Evolutionary conservation across 2,888 invertebrate genomes (phyloP).

Genomic region (Ormia ochracea): DNA sequence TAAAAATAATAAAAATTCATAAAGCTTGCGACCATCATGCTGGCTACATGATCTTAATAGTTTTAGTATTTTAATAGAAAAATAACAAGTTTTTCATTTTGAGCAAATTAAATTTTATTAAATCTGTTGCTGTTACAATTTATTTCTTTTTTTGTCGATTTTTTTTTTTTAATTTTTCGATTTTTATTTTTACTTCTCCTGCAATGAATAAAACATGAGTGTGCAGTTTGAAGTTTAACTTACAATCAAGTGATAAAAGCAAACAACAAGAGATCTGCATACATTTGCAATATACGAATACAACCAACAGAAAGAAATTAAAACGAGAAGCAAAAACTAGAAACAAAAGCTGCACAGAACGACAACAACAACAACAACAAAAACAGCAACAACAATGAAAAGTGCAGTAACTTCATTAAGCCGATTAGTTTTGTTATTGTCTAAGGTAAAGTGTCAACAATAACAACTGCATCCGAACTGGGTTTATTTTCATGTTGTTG

Average conservation of each 20-base stretch:
- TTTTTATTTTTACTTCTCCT: neutral
- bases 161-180: too few species aligned
- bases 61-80: conserved; percentile 31
- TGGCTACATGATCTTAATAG: conserved; percentile 8
- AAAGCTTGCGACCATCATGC: neutral
- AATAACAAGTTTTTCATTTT: conserved; percentile 14
- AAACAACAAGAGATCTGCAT: conserved; percentile 63
- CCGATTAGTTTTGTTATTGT: conserved; percentile 65
- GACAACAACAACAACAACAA: neutral
- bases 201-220: conserved; percentile 50
- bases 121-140: conserved; percentile 21
- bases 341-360: conserved; percentile 20
- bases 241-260: conserved; percentile 50
- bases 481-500: conserved; percentile 1
- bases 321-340: neutral
- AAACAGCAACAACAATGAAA: conserved; percentile 13
- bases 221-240: conserved; percentile 48
- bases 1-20: conserved; percentile 14
- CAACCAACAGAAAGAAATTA: too few species aligned
- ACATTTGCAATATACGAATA: conserved; percentile 59
- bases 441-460: conserved; percentile 60
- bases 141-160: neutral
- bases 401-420: conserved; percentile 66
- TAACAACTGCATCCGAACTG: conserved; percentile 32
- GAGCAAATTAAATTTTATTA: conserved; percentile 33